phyloP scores from a whole-genome alignment of 1,140 invertebrate genomes.

The Drosophila dunni region DNA sequence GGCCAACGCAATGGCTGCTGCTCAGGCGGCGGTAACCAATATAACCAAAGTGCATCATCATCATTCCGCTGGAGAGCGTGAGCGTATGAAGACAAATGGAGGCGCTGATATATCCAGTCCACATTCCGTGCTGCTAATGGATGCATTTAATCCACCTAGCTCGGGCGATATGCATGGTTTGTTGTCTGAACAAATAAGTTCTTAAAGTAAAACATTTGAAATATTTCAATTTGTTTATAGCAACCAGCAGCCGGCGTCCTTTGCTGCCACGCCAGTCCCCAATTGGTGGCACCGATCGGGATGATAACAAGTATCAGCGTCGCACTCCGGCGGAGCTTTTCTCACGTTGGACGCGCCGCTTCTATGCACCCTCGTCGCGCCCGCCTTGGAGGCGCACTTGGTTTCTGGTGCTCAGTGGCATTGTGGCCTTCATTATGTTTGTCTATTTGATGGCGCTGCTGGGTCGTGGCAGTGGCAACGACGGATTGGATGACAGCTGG shows the following conservation, averaged over 20 bases:
- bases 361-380: constrained; percentile 82
- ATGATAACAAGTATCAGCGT: constrained; percentile 84
- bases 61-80: constrained; percentile 66
- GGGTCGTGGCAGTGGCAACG: constrained; percentile 66
- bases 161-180: constrained; percentile 71
- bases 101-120: constrained; percentile 59
- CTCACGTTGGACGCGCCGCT: constrained; percentile 83
- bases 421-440: constrained; percentile 71
- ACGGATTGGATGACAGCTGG: constrained; percentile 70
- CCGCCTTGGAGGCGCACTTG: constrained; percentile 83
- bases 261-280: constrained; percentile 78
- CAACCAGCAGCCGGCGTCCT: constrained; percentile 76
- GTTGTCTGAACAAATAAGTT: background rate
- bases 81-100: constrained; percentile 73
- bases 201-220: background rate
- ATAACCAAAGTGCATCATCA: constrained; percentile 84
- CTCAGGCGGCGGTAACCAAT: constrained; percentile 58
- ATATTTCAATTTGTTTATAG: background rate
- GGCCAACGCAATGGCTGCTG: constrained; percentile 40
- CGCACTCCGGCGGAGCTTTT: constrained; percentile 81
- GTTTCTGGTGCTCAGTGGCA: constrained; percentile 77
- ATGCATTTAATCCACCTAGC: constrained; percentile 81
- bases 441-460: constrained; percentile 81
- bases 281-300: constrained; percentile 79
- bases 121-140: constrained; percentile 84